Conservation (phyloP, 2,888 invertebrate genomes). For the Pristionchus mayeri region DNA sequence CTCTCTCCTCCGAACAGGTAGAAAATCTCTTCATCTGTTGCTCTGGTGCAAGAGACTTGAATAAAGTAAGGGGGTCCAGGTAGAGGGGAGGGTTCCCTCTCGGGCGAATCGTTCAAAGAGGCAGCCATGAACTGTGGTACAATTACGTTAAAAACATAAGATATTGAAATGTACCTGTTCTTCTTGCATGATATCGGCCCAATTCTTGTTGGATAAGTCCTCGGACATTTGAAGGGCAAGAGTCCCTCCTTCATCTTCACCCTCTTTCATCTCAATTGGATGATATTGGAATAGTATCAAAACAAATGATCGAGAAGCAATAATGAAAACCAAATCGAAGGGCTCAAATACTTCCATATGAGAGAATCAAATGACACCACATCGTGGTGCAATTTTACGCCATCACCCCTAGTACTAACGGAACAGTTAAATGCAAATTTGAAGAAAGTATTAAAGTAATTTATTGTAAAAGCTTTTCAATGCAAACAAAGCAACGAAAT, state of each 20-base stretch:
- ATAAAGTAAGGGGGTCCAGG: slow-evolving; percentile 23
- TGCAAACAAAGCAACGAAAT: no score
- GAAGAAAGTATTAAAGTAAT: no score
- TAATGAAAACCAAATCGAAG: not conserved
- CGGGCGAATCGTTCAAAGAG: not conserved
- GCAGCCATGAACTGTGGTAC: not conserved
- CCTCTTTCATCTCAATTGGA: slow-evolving; percentile 25
- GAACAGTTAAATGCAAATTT: not conserved
- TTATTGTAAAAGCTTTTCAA: no score
- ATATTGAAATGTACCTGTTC: not conserved
- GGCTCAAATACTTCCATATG: no score
- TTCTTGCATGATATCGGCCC: slow-evolving; percentile 47
- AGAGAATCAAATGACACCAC: slow-evolving; percentile 4
- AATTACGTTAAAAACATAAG: not conserved
- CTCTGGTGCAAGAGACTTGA: not conserved
- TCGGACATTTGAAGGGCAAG: slow-evolving; percentile 5
- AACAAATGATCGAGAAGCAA: not conserved
- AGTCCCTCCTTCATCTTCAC: slow-evolving; percentile 27
- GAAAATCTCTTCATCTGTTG: slow-evolving; percentile 41
- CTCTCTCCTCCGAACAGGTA: slow-evolving; percentile 35
- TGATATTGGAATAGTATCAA: not conserved
- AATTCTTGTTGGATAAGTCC: slow-evolving; percentile 24
- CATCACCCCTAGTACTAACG: not conserved
- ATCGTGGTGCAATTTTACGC: not conserved
- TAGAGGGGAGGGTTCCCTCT: slow-evolving; percentile 35